Conservation (phyloP, 2,113 vertebrate genomes). For the Barnardius zonarius region DNA sequence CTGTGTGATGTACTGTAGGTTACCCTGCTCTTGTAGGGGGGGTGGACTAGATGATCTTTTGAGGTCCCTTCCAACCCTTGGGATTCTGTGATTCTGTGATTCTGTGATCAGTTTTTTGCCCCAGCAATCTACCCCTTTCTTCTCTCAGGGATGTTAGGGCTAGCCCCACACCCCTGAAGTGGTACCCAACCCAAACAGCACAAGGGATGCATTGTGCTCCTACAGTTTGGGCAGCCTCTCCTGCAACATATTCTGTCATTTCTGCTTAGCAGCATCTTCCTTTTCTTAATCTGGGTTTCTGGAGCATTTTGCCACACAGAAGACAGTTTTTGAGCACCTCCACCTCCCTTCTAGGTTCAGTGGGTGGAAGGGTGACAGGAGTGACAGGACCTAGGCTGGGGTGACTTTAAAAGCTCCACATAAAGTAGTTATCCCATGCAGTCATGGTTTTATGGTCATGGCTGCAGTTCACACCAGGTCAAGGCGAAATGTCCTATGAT, state of each 20-base stretch:
- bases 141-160: not conserved
- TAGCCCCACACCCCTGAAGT: not conserved
- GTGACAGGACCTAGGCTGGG: not conserved
- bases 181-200: not conserved
- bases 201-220: not conserved
- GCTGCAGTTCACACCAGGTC: not conserved
- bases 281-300: rapidly evolving
- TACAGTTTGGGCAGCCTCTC: not conserved
- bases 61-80: no score
- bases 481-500: not conserved
- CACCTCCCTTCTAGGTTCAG: not conserved
- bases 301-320: not conserved
- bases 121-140: not conserved
- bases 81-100: no score
- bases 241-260: not conserved
- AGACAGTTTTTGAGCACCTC: not conserved
- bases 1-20: no score
- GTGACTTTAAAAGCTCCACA: not conserved
- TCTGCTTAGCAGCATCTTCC: not conserved
- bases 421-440: not conserved
- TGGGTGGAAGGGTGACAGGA: not conserved
- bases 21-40: no score
- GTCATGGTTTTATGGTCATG: rapidly evolving
- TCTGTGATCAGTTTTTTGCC: not conserved
- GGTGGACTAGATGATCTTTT: no score